Conservation (phyloP, 2,113 vertebrate species). For the Jacana jacana region DNA sequence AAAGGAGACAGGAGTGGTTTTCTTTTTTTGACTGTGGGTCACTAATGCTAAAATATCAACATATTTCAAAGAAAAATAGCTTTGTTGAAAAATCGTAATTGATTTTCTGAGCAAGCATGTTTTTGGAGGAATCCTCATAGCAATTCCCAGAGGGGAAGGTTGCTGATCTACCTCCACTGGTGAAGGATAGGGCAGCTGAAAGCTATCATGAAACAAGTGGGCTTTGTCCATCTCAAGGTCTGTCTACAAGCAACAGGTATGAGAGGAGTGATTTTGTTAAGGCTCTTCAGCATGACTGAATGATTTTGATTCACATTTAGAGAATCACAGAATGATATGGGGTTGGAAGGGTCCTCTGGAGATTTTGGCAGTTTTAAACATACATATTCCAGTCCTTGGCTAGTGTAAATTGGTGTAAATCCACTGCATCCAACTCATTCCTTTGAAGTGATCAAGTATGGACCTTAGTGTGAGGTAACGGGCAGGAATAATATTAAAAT, state of each 20-base stretch:
- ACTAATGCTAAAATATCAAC: neutral
- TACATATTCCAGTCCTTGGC: neutral
- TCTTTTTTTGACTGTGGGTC: neutral
- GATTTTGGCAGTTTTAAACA: neutral
- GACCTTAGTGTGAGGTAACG: neutral
- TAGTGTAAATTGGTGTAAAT: neutral
- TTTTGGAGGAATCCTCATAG: neutral
- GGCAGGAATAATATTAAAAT: neutral
- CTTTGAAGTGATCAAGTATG: neutral
- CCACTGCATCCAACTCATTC: neutral
- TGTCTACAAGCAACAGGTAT: neutral
- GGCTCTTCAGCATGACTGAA: neutral
- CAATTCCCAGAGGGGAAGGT: neutral
- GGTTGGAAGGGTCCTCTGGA: too few species aligned
- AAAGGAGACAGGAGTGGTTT: neutral
- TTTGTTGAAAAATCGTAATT: neutral
- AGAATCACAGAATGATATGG: too few species aligned
- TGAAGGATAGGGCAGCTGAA: neutral
- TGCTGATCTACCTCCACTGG: neutral
- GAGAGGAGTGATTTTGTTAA: neutral
- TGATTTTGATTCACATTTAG: neutral
- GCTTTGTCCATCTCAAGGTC: neutral
- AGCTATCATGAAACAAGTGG: neutral
- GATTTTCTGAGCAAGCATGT: neutral
- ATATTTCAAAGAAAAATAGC: neutral